phyloP scores from a whole-genome alignment of 2,113 vertebrate species.

The Oreochromis spilurus region DNA sequence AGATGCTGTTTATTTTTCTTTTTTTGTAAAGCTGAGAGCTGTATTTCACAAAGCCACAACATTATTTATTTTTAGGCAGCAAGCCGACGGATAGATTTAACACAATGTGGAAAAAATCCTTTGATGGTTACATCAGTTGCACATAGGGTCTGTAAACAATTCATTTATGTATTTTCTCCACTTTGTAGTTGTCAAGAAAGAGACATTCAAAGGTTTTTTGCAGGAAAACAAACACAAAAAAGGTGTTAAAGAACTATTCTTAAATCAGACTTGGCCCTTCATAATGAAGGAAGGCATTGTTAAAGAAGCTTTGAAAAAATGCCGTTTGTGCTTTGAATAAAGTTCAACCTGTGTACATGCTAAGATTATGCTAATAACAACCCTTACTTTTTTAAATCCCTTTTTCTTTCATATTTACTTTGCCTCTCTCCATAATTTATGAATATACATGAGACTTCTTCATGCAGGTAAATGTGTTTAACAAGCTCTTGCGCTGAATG shows the following conservation, averaged over 20 bases:
- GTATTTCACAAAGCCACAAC: neutral
- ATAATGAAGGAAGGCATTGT: neutral
- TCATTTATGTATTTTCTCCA: conserved; percentile 11
- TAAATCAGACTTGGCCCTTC: conserved; percentile 15
- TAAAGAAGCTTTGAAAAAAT: conserved; percentile 14
- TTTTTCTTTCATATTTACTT: neutral
- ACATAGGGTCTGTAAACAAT: conserved; percentile 17
- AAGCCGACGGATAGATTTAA: conserved; percentile 28
- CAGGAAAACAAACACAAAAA: neutral
- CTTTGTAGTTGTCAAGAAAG: conserved; percentile 27
- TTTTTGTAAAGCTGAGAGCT: neutral
- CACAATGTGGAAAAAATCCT: conserved; percentile 33
- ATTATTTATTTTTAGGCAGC: conserved; percentile 25
- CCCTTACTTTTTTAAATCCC: neutral
- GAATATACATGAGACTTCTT: conserved; percentile 47
- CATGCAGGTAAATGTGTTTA: conserved; percentile 22
- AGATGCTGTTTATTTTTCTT: neutral
- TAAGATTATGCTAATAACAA: conserved; percentile 13
- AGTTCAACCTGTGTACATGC: neutral
- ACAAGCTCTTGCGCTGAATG: neutral
- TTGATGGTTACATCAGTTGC: conserved; percentile 8
- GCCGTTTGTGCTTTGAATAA: neutral
- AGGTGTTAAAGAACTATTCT: neutral
- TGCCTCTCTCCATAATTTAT: neutral
- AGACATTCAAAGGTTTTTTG: conserved; percentile 17